Conservation (phyloP, 2,888 invertebrate genomes). For the Lapara coniferarum region DNA sequence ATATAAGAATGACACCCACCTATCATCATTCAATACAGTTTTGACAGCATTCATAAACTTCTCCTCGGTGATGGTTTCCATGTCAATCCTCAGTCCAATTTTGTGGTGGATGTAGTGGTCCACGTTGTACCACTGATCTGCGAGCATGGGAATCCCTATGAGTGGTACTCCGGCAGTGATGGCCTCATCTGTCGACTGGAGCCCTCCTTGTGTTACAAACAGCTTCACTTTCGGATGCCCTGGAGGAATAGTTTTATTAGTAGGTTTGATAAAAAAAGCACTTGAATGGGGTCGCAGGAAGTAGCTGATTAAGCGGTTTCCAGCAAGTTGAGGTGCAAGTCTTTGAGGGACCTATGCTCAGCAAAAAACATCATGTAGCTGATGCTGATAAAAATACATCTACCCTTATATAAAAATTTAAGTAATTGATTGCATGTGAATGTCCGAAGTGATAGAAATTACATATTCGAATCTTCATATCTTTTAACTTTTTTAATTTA, state of each 20-base stretch:
- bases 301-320: no score
- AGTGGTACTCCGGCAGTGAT: conserved; percentile 62
- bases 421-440: no score
- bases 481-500: background rate
- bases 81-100: conserved; percentile 25
- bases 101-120: conserved; percentile 32
- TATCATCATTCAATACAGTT: conserved; percentile 23
- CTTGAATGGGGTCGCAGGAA: background rate
- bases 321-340: no score
- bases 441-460: no score
- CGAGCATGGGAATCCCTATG: conserved; percentile 63
- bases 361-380: no score
- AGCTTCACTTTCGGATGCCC: conserved; percentile 69
- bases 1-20: background rate
- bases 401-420: no score
- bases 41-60: conserved; percentile 19
- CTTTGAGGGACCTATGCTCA: no score
- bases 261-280: background rate
- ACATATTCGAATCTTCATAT: background rate
- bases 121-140: conserved; percentile 65
- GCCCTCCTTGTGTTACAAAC: conserved; percentile 72
- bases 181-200: conserved; percentile 71
- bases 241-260: conserved; percentile 33
- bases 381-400: no score
- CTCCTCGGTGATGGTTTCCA: conserved; percentile 24